Percentiles rank a stretch among this genome's conserved stretches.
phyloP scores from a whole-genome alignment of 2,888 invertebrate genomes.

The Lucinisca nassula region DNA sequence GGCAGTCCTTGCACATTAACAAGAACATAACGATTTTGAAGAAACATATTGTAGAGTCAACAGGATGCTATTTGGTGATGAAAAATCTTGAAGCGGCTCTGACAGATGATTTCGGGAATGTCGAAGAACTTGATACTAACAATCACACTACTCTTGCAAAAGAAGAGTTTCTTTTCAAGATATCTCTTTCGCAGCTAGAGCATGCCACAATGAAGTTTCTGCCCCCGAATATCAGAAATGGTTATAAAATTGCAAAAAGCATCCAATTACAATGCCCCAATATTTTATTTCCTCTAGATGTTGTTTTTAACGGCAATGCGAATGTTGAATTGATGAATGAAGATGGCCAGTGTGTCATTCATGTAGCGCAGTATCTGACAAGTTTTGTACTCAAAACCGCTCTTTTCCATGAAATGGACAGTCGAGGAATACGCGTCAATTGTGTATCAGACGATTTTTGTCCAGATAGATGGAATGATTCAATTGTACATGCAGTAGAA shows the following conservation, averaged over 20 bases:
- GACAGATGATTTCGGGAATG: not conserved
- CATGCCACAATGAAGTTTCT: slow-evolving; percentile 40
- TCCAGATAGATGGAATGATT: slow-evolving; percentile 4
- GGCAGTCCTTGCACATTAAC: slow-evolving; percentile 19
- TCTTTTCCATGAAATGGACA: slow-evolving; percentile 33
- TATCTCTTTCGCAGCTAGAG: slow-evolving; percentile 46
- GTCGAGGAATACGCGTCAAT: not conserved
- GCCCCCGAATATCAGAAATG: slow-evolving; percentile 21
- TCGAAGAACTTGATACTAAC: not conserved
- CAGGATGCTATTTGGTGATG: slow-evolving; percentile 46
- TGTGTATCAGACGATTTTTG: not conserved
- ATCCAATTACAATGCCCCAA: too few species aligned
- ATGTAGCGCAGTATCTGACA: slow-evolving; percentile 21
- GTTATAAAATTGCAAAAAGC: slow-evolving; percentile 48
- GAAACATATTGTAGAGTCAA: not conserved
- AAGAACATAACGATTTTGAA: not conserved
- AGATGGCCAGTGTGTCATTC: not conserved
- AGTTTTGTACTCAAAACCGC: slow-evolving; percentile 38
- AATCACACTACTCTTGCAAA: not conserved
- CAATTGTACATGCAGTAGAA: not conserved
- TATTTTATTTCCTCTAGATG: too few species aligned
- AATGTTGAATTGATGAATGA: not conserved
- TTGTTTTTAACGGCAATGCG: too few species aligned
- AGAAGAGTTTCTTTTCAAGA: slow-evolving; percentile 26
- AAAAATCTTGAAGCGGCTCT: slow-evolving; percentile 7